Base-by-base conservation (phyloP, 2,797 vertebrate species). In the Rhinatrema bivittatum region DNA sequence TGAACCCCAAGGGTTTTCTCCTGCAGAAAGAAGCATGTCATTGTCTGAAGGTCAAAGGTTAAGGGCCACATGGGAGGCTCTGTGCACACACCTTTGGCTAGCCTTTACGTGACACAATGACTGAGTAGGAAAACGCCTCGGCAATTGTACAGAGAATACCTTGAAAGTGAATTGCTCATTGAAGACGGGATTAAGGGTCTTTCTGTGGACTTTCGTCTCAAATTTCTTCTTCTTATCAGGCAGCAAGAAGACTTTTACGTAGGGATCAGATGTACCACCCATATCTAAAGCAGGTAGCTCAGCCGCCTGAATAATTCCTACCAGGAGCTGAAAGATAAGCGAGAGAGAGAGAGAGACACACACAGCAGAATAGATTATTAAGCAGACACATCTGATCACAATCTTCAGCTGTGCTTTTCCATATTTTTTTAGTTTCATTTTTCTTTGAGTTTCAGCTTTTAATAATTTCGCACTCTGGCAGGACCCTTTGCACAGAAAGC, bases 181-280 rank as follows among this genome's bases (percentile, higher is more conserved):
- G 81, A 98, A 98, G 62, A 88, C 87, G 9, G 95, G 95, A 57
- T 98, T 98, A 56, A 98, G 91, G 6, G 94, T 98, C 81, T 98
- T 98, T 69, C 95, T 87, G 82, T 98, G 95, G 65, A 98, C 94
- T 73, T 98, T 98, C 25, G 95, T 98, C 74, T 98, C 95, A 43
- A 92, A 97, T 77, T 98, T 98, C 83, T 98, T 98, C 88, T 98
- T 98, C 73, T 98, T 98, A 80, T 98, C 95, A 4, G 95, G 95
- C 50, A 98, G 87, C 60, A 98, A 78, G 74, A 93, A 98, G 46
- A 98, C 90, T 71, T 98, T 98, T 32, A 98, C 95, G 1, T 98
- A 98, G 0, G 95, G 95, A 68, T 98, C 95, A 13, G 95, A 98
- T 1, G 95, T 98, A 24, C 95, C 95, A 1, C 95, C 95, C 91